Base-by-base conservation (phyloP, 2,888 invertebrate genomes). In the Acanthacorydalis orientalis region DNA sequence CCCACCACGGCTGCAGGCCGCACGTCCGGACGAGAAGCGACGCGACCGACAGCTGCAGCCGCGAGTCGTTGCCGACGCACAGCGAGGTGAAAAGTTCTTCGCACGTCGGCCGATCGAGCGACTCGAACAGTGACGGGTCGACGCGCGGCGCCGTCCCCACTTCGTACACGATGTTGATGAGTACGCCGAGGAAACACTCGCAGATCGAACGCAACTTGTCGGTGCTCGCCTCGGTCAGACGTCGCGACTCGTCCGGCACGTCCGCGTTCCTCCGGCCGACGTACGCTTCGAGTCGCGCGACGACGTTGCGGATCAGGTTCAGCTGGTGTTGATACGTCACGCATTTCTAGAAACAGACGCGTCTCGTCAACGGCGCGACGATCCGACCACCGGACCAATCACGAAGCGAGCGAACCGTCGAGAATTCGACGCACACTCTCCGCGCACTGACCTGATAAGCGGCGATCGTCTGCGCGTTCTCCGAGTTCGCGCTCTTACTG, bases 281-380 rank as follows among this genome's bases (percentile, higher is more conserved):
- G 1, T 69, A 69, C 7, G 75, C 72, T 61, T 85, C 85, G 32
- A 92, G 68, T 48, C 86, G 75, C 50, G 75, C 71, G 63, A 89
- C 74, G 15, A 87, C 81, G 57, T 79, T 80, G 46, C 77, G 74
- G 37, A 91, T 83, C 0, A 87, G 77, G 64, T 92, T 93, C 48
- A 91, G 65, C 64, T 93, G 92, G 53, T 87, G 83, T 65, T 93
- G 93, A 44, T 91, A 75, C 55, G 84, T 82, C 56, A 89, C 77
- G 59, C 91, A 90, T 67, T 91, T 90, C 74, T 84, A 63, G 57
- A 61, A 60, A 37, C 10, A 12, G n/a, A n/a, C n/a, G n/a, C n/a
- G n/a, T n/a, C n/a, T n/a, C n/a, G n/a, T n/a, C n/a, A n/a, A n/a
- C n/a, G n/a, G n/a, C n/a, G n/a, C n/a, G n/a, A n/a, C n/a, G n/a